Conservation (phyloP, 2,888 invertebrate species). For the Philhelius pedissequus region DNA sequence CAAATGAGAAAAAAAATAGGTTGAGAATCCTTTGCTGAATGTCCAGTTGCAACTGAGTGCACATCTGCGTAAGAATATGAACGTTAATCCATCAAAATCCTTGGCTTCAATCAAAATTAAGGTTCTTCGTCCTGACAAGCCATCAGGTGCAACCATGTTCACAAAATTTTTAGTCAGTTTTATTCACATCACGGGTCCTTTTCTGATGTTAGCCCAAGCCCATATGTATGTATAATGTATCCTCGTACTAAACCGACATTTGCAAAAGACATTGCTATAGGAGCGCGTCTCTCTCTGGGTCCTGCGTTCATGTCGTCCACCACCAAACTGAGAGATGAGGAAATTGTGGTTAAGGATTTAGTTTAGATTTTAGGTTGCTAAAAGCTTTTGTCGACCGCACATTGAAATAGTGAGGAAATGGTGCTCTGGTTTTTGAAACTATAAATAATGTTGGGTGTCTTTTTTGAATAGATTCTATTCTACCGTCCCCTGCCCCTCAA, state of each 20-base stretch:
- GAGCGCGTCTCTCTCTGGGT: not conserved
- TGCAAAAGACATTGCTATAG: constrained; percentile 23
- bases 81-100: constrained; percentile 66
- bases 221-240: not conserved
- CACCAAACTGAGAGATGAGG: constrained; percentile 52
- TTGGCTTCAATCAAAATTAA: constrained; percentile 64
- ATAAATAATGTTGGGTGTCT: constrained; percentile 63
- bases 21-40: not conserved
- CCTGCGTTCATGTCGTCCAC: not conserved
- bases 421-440: constrained; percentile 61
- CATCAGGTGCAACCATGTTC: constrained; percentile 62
- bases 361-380: constrained; percentile 63
- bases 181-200: constrained; percentile 38
- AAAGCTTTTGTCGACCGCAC: constrained; percentile 66
- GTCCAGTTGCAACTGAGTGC: not conserved
- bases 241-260: not conserved
- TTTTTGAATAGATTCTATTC: constrained; percentile 11
- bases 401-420: constrained; percentile 65
- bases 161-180: constrained; percentile 44
- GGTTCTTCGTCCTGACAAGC: constrained; percentile 29
- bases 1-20: not conserved
- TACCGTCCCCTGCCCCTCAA: not conserved
- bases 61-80: constrained; percentile 48
- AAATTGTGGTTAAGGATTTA: constrained; percentile 65
- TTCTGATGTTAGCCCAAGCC: not conserved